Evolutionary conservation across 2,113 vertebrate species (phyloP), one percentile per base, ranked within the genome.

Genomic region (Ceyx cyanopectus): DNA sequence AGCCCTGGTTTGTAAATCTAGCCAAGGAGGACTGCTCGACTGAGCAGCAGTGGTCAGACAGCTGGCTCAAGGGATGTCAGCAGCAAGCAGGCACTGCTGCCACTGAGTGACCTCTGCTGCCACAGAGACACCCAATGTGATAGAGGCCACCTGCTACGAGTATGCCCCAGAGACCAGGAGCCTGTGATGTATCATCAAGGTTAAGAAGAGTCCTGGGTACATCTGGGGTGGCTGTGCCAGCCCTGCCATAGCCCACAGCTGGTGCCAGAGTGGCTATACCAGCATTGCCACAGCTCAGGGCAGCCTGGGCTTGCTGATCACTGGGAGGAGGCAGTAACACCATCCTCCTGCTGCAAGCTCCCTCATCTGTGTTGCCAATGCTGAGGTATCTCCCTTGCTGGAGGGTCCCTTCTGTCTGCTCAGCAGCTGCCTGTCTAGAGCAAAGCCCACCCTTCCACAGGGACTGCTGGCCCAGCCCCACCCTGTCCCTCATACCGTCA

Each of bases 401-500:
- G 23, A 80, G 43, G 15, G 23, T 0, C 15, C 7, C 29, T 50
- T 27, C 37, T 58, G 29, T 22, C 60, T 34, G 37, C 29, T 45
- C 1, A 1, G 1, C 27, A 76, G 41, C 54, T 1, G 3, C 48
- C 72, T 79, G 57, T 29, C 60, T 29, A 6, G 3, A 32, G 51
- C 26, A 32, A 77, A 45, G 16, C 41, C 60, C 74, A 61, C 30
- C 60, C 56, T 70, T 51, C 17, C 17, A 1, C 17, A 65, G 58
- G 24, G 12, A 34, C 45, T 5, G 43, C 46, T 9, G 2, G 10
- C 61, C 40, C 58, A 63, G 17, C 27, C 66, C 57, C 81, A 68
- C 7, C 43, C 61, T 5, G 0, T 18, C 2, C 37, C 45, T 68
- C 95, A 12, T 96, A 99, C 99, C 99, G 0, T 99, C 99, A 1